Evolutionary conservation across 1,140 invertebrate genomes (phyloP).

Genomic region (Elymnias hypermnestra): DNA sequence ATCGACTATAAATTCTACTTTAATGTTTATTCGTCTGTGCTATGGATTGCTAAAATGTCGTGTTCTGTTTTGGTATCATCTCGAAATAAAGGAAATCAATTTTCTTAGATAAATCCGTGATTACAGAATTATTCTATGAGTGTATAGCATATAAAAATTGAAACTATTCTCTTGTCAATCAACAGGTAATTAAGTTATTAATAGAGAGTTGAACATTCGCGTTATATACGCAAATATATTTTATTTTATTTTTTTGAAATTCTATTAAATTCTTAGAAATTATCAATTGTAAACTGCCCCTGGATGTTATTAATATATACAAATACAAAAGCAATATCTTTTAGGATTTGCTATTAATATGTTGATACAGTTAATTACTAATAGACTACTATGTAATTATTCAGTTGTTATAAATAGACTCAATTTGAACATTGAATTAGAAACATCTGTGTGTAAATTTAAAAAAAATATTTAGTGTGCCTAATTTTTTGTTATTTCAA

Average conservation of each 20-base stretch:
- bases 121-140: constrained; percentile 34
- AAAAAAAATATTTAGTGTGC: too few species aligned
- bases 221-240: constrained; percentile 27
- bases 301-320: too few species aligned
- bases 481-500: too few species aligned
- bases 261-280: constrained; percentile 24
- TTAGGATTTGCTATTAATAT: constrained; percentile 5
- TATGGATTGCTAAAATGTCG: constrained; percentile 66
- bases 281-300: constrained; percentile 20
- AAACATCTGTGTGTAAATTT: too few species aligned
- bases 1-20: not conserved
- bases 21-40: constrained; percentile 22
- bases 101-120: constrained; percentile 56
- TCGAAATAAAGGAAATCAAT: constrained; percentile 60
- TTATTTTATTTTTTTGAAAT: constrained; percentile 37
- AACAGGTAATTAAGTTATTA: constrained; percentile 31
- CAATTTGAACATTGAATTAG: too few species aligned
- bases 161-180: constrained; percentile 23
- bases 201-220: constrained; percentile 10
- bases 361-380: constrained; percentile 6
- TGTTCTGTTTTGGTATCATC: constrained; percentile 68
- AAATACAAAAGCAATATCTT: too few species aligned
- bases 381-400: constrained; percentile 23
- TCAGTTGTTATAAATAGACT: constrained; percentile 37
- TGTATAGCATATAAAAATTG: constrained; percentile 33